These are phyloP conservation scores for Orius insidiosus DNA, from an alignment of 1,140 invertebrate species.

Conservation along the genomic window DNA sequence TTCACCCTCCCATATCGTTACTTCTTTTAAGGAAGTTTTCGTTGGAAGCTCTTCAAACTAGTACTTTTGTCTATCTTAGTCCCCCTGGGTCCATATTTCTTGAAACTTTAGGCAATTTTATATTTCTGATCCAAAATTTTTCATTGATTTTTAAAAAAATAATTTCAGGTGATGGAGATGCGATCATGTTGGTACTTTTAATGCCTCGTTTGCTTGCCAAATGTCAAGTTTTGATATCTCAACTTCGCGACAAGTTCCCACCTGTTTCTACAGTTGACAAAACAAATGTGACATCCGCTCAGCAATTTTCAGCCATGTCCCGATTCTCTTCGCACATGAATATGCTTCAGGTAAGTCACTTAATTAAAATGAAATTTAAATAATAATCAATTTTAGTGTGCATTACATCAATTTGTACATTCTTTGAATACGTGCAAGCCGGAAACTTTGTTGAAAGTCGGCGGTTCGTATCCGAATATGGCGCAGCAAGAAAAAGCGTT, in stretches of 20 bases:
- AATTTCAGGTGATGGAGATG: conserved; percentile 94
- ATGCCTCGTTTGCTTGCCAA: conserved; percentile 83
- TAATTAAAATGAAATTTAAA: no score
- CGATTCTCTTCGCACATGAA: conserved; percentile 68
- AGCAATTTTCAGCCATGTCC: conserved; percentile 79
- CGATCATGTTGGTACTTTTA: conserved; percentile 69
- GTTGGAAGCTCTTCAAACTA: no score
- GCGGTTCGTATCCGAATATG: conserved; percentile 75
- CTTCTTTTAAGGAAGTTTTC: no score
- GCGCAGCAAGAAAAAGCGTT: conserved; percentile 74
- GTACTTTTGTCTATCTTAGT: no score
- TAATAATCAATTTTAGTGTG: conserved; percentile 27
- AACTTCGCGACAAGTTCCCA: conserved; percentile 68
- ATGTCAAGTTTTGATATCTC: conserved; percentile 76
- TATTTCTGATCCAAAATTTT: no score
- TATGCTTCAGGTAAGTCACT: conserved; percentile 47
- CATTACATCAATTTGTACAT: conserved; percentile 51
- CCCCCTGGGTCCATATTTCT: no score
- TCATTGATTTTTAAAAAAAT: no score
- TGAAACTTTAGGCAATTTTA: no score
- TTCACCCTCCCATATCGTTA: no score
- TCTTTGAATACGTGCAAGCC: conserved; percentile 64
- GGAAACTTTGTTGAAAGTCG: conserved; percentile 69
- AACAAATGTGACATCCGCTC: conserved; percentile 60
- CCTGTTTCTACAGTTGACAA: conserved; percentile 39